Percentiles rank a stretch among this genome's conserved stretches.
Evolutionary conservation across 2,888 invertebrate species (phyloP).

Genomic region (Homarus gammarus): DNA sequence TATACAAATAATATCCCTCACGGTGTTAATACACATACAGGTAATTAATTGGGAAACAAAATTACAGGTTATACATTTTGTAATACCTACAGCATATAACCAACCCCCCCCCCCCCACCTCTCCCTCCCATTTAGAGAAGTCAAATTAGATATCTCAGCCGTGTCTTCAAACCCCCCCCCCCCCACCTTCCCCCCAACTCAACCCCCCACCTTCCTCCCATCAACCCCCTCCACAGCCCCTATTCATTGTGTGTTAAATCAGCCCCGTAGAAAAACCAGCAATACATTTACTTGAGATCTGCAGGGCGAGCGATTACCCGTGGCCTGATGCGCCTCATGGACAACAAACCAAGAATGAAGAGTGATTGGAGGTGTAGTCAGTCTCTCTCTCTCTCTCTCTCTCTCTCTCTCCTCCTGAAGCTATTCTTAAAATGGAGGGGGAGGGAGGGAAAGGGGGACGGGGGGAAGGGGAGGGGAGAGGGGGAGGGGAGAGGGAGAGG

Average conservation of each 20-base stretch:
- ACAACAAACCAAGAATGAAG: not conserved
- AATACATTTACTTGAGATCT: not conserved
- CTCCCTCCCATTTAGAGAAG: too few species aligned
- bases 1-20: too few species aligned
- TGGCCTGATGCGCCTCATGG: not conserved
- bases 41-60: too few species aligned
- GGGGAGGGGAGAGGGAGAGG: not conserved
- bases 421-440: not conserved
- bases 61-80: too few species aligned
- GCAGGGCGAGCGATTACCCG: not conserved
- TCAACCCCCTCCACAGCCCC: too few species aligned
- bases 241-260: not conserved
- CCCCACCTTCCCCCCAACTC: not conserved
- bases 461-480: too few species aligned
- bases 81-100: too few species aligned
- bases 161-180: too few species aligned
- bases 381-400: not conserved
- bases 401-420: not conserved
- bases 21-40: too few species aligned
- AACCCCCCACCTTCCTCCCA: not conserved
- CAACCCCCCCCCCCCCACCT: too few species aligned
- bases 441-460: not conserved
- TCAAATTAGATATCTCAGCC: too few species aligned
- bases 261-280: not conserved
- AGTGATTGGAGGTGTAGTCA: conserved; percentile 6